phyloP scores from a whole-genome alignment of 2,113 vertebrate species.

The Smithornis capensis region DNA sequence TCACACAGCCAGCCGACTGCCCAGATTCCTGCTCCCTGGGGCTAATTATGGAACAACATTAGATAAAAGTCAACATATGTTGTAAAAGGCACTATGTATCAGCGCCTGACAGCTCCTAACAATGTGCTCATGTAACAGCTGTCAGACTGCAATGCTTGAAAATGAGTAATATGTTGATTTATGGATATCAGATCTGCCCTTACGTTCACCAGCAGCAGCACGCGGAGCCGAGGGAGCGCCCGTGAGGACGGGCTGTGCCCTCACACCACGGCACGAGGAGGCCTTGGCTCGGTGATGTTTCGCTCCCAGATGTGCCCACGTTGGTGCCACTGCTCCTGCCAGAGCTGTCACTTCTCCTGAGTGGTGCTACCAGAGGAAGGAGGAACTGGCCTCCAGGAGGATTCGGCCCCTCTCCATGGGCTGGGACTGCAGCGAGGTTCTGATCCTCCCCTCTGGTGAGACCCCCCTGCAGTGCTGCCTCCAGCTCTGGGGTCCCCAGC shows the following conservation, averaged over 20 bases:
- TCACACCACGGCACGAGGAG: accelerated
- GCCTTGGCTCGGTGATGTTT: neutral
- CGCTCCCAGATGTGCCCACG: neutral
- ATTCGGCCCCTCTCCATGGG: accelerated
- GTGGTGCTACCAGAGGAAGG: accelerated
- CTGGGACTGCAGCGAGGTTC: neutral
- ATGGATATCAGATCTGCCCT: conserved; percentile 79
- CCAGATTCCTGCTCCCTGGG: conserved; percentile 69
- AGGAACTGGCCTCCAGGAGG: neutral
- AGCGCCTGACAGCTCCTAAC: conserved; percentile 81
- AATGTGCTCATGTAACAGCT: conserved; percentile 83
- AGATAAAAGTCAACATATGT: conserved; percentile 87
- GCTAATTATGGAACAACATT: conserved; percentile 81
- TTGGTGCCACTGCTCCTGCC: accelerated
- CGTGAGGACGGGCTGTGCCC: neutral
- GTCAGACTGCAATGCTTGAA: conserved; percentile 72
- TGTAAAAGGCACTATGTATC: conserved; percentile 79
- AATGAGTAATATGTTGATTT: conserved; percentile 84
- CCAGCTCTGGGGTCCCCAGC: neutral
- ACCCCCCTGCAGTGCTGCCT: neutral
- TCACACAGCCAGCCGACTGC: conserved; percentile 74
- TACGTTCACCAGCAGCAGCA: neutral
- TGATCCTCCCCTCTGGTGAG: neutral
- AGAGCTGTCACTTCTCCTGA: neutral
- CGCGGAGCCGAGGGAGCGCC: too few relatives aligned